Percentiles rank a stretch among this genome's conserved stretches.
Conservation (phyloP, 2,888 invertebrate genomes). For the Sesia apiformis region DNA sequence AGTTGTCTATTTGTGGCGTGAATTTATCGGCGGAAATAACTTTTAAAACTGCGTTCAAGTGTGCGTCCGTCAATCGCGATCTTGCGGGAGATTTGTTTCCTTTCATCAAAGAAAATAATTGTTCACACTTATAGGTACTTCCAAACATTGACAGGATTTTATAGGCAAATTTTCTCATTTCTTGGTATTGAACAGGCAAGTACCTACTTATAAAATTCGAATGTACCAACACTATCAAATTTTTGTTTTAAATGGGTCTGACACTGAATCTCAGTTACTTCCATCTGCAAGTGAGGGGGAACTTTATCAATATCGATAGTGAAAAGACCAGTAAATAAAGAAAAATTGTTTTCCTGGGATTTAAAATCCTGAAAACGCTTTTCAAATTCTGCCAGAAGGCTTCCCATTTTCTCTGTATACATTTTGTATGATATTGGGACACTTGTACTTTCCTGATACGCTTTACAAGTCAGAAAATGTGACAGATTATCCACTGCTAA, state of each 20-base stretch:
- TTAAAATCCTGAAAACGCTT: conserved; percentile 10
- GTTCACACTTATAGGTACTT: not conserved
- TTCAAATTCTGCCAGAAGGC: conserved; percentile 10
- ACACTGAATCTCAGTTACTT: conserved; percentile 8
- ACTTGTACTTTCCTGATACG: conserved; percentile 1
- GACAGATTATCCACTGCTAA: no score
- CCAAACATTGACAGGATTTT: conserved; percentile 6
- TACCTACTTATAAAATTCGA: conserved; percentile 9
- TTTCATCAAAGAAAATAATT: no score
- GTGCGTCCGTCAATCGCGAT: no score
- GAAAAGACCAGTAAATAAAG: no score
- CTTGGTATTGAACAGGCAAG: no score
- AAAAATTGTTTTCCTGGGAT: conserved; percentile 4
- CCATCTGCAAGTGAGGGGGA: conserved; percentile 9
- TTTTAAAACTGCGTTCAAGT: no score
- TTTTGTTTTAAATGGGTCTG: conserved; percentile 12
- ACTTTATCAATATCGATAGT: conserved; percentile 4
- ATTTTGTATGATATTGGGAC: conserved; percentile 1
- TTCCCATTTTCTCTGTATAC: conserved; percentile 2
- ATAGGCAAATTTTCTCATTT: conserved; percentile 4
- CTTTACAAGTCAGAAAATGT: conserved; percentile 9
- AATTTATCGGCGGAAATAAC: no score
- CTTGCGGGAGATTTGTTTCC: no score
- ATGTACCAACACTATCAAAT: conserved; percentile 6
- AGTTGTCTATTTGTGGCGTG: no score